A percentile compares a stretch with the other conserved stretches of the same genome.
Evolutionary conservation across 2,113 vertebrate species (phyloP).

Genomic region (Nestor notabilis): DNA sequence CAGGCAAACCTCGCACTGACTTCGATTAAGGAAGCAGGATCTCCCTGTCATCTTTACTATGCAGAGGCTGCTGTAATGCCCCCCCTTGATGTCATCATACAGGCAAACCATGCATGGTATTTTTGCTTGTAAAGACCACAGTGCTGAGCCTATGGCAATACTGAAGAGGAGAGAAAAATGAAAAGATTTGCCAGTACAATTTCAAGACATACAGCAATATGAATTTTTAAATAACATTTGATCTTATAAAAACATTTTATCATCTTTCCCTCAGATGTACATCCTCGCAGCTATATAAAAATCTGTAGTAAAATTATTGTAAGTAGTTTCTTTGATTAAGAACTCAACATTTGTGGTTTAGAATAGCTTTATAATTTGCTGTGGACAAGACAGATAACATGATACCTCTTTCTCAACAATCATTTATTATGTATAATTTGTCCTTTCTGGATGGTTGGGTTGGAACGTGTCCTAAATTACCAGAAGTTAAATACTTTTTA

Average conservation of each 20-base stretch:
- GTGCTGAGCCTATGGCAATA: neutral
- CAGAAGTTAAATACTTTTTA: neutral
- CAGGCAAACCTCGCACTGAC: neutral
- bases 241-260: conserved; percentile 34
- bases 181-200: conserved; percentile 59
- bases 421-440: conserved; percentile 33
- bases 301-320: conserved; percentile 34
- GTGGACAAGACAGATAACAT: neutral
- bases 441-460: neutral
- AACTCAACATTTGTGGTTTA: conserved; percentile 24
- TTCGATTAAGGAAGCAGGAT: neutral
- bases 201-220: conserved; percentile 53
- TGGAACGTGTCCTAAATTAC: neutral
- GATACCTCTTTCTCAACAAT: neutral
- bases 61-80: neutral
- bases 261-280: neutral
- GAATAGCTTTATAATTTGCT: conserved; percentile 13
- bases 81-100: neutral
- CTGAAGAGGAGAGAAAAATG: conserved; percentile 58
- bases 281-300: neutral
- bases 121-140: neutral
- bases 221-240: conserved; percentile 48
- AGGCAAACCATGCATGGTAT: neutral
- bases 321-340: conserved; percentile 44
- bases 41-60: neutral